Evolutionary conservation across 2,888 invertebrate genomes (phyloP), one percentile per base, ranked within the genome.

Genomic region (Lingula anatina): DNA sequence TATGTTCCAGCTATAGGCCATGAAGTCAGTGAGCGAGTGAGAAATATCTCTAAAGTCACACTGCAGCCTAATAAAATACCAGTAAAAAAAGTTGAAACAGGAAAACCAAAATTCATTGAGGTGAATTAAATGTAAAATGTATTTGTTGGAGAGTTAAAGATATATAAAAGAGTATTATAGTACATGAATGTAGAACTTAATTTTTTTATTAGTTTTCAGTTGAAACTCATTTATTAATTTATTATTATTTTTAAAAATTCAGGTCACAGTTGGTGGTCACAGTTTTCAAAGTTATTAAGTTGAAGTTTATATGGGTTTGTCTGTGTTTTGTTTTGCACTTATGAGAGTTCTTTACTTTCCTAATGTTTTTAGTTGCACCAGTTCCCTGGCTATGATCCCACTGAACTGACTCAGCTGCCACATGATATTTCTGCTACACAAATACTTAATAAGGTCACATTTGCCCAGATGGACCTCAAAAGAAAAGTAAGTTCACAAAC

Each of bases 51-150:
- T 4, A 72, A 73, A 49, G 70, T 74, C 47, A 68, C 67, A 45
- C 61, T 69, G 56, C 54, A 60, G 5, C 63, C 59, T 1, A 64
- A 61, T 51, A 68, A 65, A 60, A 55, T 52, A 24, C 42, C 47
- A 36, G 55, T 56, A 43, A 71, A 66, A 53, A 69, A 53, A 25
- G 31, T 37, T 24, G 53, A 68, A 44, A 49, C 62, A 15, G 66
- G 70, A 28, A 73, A 71, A 47, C 74, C 72, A 43, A 71, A 70
- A 49, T 70, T 74, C 67, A 71, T 72, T 21, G 74, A 74, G 69
- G 73, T 72, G 60, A 61, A 59, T 38, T n/a, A n/a, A 5, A 15
- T 36, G n/a, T 3, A 41, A 18, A 35, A 20, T 20, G 7, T 5
- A 47, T n/a, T 50, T 15, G 40, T 5, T 21, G n/a, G n/a, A n/a